Base-by-base conservation (phyloP, 2,113 vertebrate species). In the Rana temporaria region DNA sequence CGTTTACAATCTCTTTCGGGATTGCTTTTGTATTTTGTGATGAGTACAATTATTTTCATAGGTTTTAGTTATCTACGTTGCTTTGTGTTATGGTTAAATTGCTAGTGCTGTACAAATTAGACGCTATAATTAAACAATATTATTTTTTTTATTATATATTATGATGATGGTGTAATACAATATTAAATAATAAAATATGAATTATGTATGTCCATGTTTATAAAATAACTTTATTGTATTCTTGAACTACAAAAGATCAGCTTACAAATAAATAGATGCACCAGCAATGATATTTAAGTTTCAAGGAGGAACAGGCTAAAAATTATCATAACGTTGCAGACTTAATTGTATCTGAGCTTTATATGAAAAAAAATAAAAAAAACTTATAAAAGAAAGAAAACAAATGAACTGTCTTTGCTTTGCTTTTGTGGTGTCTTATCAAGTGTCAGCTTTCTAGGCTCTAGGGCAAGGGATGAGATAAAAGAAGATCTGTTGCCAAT, bases 401-500 rank as follows among this genome's bases (percentile, higher is more conserved):
- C n/a, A n/a, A n/a, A n/a, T n/a, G n/a, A 32, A 26, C 15, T 76
- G 34, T 53, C 11, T 78, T 12, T n/a, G 20, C 1, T 70, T 76
- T 85, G 55, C 57, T 84, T 84, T 81, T 85, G 70, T 80, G 62
- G 38, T 66, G 72, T 83, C 85, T 18, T 42, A 70, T 88, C 85
- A 85, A 55, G 66, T 86, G 84, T 72, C 83, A 86, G 81, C 84
- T 82, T 78, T 84, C 77, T 84, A 0, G 76, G 24, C 64, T 48
- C 52, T 38, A 17, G 85, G 78, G 26, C 53, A 16, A 66, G 70
- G 22, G 19, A 73, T 17, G 5, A 89, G 87, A 90, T 88, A 88
- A 90, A 90, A 81, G 9, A 70, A 84, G 59, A 84, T 18, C 85
- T 75, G 84, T 78, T 60, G 84, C 90, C 79, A 82, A 38, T 22